phyloP scores from a whole-genome alignment of 2,797 vertebrate genomes.

The Prunella strophiata region DNA sequence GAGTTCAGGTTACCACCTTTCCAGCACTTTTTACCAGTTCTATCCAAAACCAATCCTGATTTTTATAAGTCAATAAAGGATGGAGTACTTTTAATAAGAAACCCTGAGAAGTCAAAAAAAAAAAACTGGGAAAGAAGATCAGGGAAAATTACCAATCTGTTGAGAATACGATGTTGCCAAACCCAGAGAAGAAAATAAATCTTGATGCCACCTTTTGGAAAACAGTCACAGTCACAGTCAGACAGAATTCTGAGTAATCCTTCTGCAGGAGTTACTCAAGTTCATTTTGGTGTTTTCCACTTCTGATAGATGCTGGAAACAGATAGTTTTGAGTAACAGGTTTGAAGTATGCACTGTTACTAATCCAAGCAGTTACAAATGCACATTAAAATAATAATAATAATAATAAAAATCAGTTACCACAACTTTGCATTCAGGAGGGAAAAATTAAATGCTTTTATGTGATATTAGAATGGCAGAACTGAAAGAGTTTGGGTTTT shows the following conservation, averaged over 20 bases:
- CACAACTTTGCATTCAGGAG: background rate
- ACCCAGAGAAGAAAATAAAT: slow-evolving; percentile 41
- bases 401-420: background rate
- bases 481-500: background rate
- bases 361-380: background rate
- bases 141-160: slow-evolving; percentile 28
- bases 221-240: background rate
- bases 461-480: background rate
- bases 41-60: slow-evolving; percentile 53
- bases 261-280: slow-evolving; percentile 25
- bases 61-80: slow-evolving; percentile 72
- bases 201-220: background rate
- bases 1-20: slow-evolving; percentile 64
- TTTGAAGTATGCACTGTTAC: background rate
- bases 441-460: slow-evolving; percentile 14
- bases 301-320: background rate
- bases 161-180: background rate
- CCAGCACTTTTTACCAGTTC: slow-evolving; percentile 46
- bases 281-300: slow-evolving; percentile 43
- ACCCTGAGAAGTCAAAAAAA: background rate
- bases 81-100: slow-evolving; percentile 36
- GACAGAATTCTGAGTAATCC: slow-evolving; percentile 28
- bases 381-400: background rate
- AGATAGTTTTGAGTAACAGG: slow-evolving; percentile 12
- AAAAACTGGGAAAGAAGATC: background rate